Base-by-base conservation (phyloP, 2,888 invertebrate genomes). In the Pemphredon lugubris region DNA sequence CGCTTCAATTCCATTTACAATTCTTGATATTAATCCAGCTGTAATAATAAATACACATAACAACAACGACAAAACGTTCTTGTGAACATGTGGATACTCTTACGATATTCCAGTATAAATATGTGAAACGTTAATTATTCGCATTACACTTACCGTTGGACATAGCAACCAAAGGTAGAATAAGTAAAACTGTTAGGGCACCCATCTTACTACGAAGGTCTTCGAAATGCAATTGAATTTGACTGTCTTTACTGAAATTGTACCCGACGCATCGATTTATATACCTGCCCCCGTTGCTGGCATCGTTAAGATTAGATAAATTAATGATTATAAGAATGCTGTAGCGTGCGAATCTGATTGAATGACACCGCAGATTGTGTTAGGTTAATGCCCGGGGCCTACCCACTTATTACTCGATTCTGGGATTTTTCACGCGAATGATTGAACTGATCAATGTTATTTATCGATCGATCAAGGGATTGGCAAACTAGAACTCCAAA, bases 1-100 rank as follows among this genome's bases (percentile, higher is more conserved):
- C 13, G 75, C 86, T 11, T 77, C 50, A 23, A 63, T 60, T 5
- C 87, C 87, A 21, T 77, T 66, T 9, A 83, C 57, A 11, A 84
- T 75, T 5, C 48, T 53, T 13, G 57, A 13, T 7, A 13, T 13
- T 0, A 45, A 20, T 21, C 14, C 40, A 4, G 16, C 47, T 61
- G 30, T 6, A 32, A 7, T n/a, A 16, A 37, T 48, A 34, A 40
- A 40, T n/a, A n/a, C n/a, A n/a, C n/a, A n/a, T n/a, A n/a, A n/a
- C n/a, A n/a, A n/a, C n/a, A n/a, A n/a, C n/a, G n/a, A n/a, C n/a
- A n/a, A n/a, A n/a, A n/a, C n/a, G n/a, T n/a, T n/a, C n/a, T n/a
- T n/a, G n/a, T n/a, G n/a, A n/a, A n/a, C n/a, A n/a, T n/a, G n/a
- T n/a, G n/a, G n/a, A n/a, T n/a, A n/a, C n/a, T n/a, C n/a, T n/a